These are phyloP conservation scores for Epirrita christyi DNA, from an alignment of 2,888 invertebrate species.

Conservation along the genomic window DNA sequence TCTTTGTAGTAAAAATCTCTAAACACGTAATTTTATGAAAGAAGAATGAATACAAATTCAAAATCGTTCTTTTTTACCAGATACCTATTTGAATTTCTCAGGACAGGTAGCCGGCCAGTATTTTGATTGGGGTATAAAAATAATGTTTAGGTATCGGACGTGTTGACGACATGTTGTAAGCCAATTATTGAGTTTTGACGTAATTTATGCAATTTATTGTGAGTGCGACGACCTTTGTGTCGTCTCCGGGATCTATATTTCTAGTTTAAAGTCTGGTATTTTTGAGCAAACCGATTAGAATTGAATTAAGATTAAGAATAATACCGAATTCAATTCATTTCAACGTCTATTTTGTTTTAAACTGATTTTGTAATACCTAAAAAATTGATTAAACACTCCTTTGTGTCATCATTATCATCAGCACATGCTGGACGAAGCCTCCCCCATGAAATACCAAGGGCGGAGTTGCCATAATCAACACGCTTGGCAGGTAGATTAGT, in stretches of 20 bases:
- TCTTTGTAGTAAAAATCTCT: neutral
- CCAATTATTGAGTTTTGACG: slow-evolving; percentile 55
- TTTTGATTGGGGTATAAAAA: slow-evolving; percentile 50
- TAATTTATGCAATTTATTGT: slow-evolving; percentile 69
- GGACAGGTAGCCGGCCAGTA: slow-evolving; percentile 75
- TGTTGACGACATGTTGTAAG: slow-evolving; percentile 39
- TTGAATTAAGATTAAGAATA: slow-evolving; percentile 4
- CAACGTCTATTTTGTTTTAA: no score
- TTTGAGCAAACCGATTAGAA: slow-evolving; percentile 1
- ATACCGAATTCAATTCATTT: neutral
- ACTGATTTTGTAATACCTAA: neutral
- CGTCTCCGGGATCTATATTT: slow-evolving; percentile 38
- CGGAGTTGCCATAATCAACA: no score
- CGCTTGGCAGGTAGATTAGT: no score
- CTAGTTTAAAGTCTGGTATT: slow-evolving; percentile 11
- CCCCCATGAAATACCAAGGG: no score
- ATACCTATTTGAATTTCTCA: slow-evolving; percentile 55
- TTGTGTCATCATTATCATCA: no score
- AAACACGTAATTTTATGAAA: slow-evolving; percentile 32
- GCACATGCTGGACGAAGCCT: no score
- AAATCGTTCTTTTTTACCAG: slow-evolving; percentile 56
- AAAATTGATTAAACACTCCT: no score
- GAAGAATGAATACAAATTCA: slow-evolving; percentile 65
- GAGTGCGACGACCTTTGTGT: slow-evolving; percentile 66
- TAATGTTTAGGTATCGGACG: slow-evolving; percentile 45